Evolutionary conservation across 2,797 vertebrate genomes (phyloP).

Genomic region (Emydoidea blandingii): DNA sequence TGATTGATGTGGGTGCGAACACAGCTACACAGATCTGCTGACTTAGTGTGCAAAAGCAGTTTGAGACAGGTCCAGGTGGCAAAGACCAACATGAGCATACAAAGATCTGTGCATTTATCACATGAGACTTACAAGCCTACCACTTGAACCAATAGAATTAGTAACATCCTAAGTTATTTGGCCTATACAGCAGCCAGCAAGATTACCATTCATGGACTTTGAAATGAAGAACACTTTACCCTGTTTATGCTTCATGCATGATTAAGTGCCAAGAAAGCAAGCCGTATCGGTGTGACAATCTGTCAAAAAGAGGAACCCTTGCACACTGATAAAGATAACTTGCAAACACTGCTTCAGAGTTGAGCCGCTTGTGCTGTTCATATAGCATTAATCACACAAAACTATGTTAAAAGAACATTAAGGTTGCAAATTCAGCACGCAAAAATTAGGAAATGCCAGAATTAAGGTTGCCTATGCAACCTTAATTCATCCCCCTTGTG

Average conservation of each 20-base stretch:
- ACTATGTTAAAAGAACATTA: slow-evolving; percentile 32
- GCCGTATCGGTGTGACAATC: not conserved
- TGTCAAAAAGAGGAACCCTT: slow-evolving; percentile 63
- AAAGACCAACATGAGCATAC: not conserved
- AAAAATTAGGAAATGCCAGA: slow-evolving; percentile 5
- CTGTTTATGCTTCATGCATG: slow-evolving; percentile 65
- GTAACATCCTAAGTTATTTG: slow-evolving; percentile 52
- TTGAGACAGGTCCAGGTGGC: slow-evolving; percentile 31
- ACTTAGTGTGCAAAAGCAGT: not conserved
- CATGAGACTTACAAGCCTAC: slow-evolving; percentile 26
- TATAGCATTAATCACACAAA: not conserved
- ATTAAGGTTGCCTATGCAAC: not conserved
- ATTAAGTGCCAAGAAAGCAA: slow-evolving; percentile 60
- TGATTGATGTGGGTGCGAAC: slow-evolving; percentile 13
- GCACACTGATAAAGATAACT: slow-evolving; percentile 34
- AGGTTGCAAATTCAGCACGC: slow-evolving; percentile 18
- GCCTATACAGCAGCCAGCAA: slow-evolving; percentile 44
- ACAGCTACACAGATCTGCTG: slow-evolving; percentile 14
- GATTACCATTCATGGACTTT: slow-evolving; percentile 60
- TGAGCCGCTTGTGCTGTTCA: slow-evolving; percentile 15
- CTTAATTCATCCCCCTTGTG: not conserved
- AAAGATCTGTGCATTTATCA: slow-evolving; percentile 29
- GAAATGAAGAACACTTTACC: slow-evolving; percentile 72
- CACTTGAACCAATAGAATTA: slow-evolving; percentile 41
- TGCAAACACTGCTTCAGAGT: slow-evolving; percentile 29